Evolutionary conservation across 30 jellyfish, hydroid and myxozoan genomes (phyloP), one percentile per base, ranked within the genome.

Genomic region (Aurelia aurita complex sp. Pacific): DNA sequence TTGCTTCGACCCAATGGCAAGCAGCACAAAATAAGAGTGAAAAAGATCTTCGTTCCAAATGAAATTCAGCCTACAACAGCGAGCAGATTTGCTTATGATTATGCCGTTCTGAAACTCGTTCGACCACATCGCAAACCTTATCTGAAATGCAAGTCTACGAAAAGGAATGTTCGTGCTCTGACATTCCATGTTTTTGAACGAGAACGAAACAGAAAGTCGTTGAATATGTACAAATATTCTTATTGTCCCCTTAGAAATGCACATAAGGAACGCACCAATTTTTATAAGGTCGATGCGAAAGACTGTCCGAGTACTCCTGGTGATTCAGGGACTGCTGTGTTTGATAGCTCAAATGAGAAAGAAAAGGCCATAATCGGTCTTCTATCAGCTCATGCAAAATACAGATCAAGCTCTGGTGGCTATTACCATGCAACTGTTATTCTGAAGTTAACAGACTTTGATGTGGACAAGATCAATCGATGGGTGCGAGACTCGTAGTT

Each of bases 21-120:
- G 54, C 89, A 76, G 69, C 95, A 76, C 80, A 76, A 62, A 62
- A 86, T 76, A 14, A 54, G 95, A 65, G 95, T 86, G 60, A 86
- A 76, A 78, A 86, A 76, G 74, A 69, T 76, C 10, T 86, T 50
- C 36, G 85, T 76, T 0, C 67, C 95, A 13, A 53, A 57, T 29
- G 89, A 86, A 67, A 75, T 86, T 53, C 54, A 53, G 38, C 89
- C 95, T 4, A 76, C 34, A 35, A 69, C 64, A 11, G 85, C 33
- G 12, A 75, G 89, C 77, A 67, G 95, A 55, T 59, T 75, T 54
- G 46, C 85, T 0, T 76, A 75, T 72, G 95, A 86, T 40, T 86
- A 86, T 46, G 95, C 95, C 2, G 82, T 86, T 5, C 70, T 86
- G 36, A 66, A 86, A 54, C 80, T 86, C 1, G 82, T 46, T 54